A percentile compares a stretch with the other conserved stretches of the same genome.
These are phyloP conservation scores for Coracias cyanogaster DNA, from an alignment of 2,797 vertebrate species.

Conservation along the genomic window DNA sequence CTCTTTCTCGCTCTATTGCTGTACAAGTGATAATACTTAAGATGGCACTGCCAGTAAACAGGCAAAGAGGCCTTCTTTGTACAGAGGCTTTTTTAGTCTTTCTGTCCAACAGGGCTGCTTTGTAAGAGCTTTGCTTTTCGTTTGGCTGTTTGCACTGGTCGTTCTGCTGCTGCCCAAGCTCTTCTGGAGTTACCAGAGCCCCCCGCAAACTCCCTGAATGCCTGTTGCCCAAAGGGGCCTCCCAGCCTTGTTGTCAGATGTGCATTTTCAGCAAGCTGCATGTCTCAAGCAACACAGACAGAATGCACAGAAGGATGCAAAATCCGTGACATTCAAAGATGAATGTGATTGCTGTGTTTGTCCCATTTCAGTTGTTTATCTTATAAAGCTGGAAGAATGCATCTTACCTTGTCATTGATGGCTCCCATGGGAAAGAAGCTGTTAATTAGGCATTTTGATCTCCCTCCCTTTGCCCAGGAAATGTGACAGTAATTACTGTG, in stretches of 20 bases:
- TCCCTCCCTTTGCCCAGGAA: not conserved
- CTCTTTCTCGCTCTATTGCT: not conserved
- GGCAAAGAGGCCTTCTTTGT: not conserved
- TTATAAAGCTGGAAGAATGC: not conserved
- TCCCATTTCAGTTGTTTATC: not conserved
- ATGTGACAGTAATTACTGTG: conserved; percentile 47
- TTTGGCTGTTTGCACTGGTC: not conserved
- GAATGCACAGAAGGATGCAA: not conserved
- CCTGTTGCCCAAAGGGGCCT: not conserved
- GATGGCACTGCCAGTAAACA: not conserved
- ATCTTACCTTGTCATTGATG: not conserved
- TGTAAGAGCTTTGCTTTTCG: not conserved
- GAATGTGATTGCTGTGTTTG: not conserved
- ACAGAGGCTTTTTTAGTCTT: not conserved
- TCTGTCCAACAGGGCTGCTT: not conserved
- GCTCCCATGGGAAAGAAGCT: not conserved
- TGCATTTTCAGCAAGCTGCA: not conserved
- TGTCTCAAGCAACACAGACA: not conserved
- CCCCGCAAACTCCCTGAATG: not conserved
- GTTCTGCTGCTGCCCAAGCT: not conserved
- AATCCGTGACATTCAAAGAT: not conserved
- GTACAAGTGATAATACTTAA: not conserved
- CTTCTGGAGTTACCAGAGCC: not conserved
- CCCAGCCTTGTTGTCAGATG: not conserved
- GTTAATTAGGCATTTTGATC: conserved; percentile 51